Evolutionary conservation across 2,888 invertebrate species (phyloP).

Genomic region (Caenorhabditis uteleia): DNA sequence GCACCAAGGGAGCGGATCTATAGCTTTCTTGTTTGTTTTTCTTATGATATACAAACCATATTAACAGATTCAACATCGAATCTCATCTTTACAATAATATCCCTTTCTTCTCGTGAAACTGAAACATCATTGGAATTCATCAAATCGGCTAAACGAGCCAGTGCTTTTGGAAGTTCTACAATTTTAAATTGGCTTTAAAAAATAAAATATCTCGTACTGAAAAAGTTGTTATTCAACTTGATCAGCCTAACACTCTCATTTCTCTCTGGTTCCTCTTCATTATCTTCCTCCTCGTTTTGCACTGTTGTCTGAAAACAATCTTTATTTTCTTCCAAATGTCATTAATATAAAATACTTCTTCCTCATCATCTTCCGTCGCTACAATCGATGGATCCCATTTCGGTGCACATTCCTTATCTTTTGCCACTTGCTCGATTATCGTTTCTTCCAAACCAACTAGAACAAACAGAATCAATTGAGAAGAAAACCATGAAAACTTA

Average conservation of each 20-base stretch:
- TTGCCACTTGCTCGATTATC: not conserved
- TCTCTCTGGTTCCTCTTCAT: constrained; percentile 2
- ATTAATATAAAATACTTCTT: no score
- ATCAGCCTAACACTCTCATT: constrained; percentile 3
- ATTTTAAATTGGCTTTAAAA: not conserved
- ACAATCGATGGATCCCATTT: constrained; percentile 14
- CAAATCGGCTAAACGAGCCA: constrained; percentile 18
- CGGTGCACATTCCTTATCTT: constrained; percentile 4
- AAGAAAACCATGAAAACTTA: constrained; percentile 4
- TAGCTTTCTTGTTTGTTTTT: not conserved
- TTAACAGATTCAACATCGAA: constrained; percentile 26
- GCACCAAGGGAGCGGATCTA: constrained; percentile 64
- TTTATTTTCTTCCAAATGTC: no score
- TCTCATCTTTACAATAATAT: constrained; percentile 17
- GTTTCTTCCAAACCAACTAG: not conserved
- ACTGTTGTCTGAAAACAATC: no score
- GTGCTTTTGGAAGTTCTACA: constrained; percentile 15
- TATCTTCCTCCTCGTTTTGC: constrained; percentile 9
- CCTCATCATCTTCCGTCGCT: no score
- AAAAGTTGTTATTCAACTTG: constrained; percentile 24
- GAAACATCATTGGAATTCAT: constrained; percentile 8
- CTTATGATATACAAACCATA: constrained; percentile 19
- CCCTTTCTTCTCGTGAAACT: constrained; percentile 13
- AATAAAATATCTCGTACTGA: constrained; percentile 7
- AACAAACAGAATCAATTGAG: no score